phyloP scores from a whole-genome alignment of 2,888 invertebrate genomes.

The Steinernema hermaphroditum region DNA sequence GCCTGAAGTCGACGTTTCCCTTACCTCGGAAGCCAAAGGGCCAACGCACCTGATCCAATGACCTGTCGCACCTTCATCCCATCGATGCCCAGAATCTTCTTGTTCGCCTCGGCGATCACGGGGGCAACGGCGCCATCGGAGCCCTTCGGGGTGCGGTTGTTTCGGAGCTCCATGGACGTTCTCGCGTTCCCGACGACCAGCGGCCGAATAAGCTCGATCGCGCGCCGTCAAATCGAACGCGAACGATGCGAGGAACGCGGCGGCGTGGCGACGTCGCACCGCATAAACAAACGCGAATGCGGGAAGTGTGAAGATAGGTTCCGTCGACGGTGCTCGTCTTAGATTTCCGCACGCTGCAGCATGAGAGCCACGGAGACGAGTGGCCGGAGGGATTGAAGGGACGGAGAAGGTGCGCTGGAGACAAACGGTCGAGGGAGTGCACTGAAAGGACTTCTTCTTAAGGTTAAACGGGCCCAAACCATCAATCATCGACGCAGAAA shows the following conservation, averaged over 20 bases:
- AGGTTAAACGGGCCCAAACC: too few species aligned
- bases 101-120: not conserved
- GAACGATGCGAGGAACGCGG: conserved; percentile 15
- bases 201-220: not conserved
- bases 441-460: too few species aligned
- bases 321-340: not conserved
- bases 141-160: conserved; percentile 1
- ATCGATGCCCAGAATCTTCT: not conserved
- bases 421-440: too few species aligned
- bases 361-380: too few species aligned
- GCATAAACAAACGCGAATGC: conserved; percentile 26
- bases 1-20: too few species aligned
- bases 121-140: not conserved
- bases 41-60: not conserved
- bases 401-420: too few species aligned
- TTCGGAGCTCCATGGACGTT: conserved; percentile 19
- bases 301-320: conserved; percentile 20
- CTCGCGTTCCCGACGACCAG: not conserved
- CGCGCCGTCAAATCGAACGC: conserved; percentile 14
- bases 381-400: too few species aligned
- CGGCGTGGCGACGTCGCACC: conserved; percentile 1
- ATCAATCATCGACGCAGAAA: too few species aligned
- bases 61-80: conserved; percentile 7
- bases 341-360: not conserved
- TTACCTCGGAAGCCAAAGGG: too few species aligned